Evolutionary conservation across 2,113 vertebrate species (phyloP).

Genomic region (Lipotes vexillifer): DNA sequence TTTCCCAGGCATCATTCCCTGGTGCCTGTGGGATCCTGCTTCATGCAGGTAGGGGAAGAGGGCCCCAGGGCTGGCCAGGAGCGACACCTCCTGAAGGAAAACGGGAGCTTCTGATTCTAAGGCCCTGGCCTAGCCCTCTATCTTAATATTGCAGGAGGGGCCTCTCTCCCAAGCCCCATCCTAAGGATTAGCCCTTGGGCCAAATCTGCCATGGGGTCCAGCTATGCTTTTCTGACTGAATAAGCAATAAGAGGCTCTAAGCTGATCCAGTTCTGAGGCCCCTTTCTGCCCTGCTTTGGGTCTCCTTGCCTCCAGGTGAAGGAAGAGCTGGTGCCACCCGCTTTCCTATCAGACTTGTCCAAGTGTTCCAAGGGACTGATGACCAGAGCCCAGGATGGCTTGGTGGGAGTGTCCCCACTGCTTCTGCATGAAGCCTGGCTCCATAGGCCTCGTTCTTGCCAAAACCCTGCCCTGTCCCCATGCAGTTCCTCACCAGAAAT

Average conservation of each 20-base stretch:
- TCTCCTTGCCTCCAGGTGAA: background rate
- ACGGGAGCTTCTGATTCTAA: background rate
- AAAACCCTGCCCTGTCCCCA: background rate
- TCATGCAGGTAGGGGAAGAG: background rate
- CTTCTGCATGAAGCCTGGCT: background rate
- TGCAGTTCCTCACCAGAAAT: background rate
- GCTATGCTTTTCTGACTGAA: slow-evolving; percentile 10
- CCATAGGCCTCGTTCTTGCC: background rate
- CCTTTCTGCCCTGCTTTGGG: background rate
- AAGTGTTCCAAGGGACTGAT: background rate
- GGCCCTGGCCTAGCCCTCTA: background rate
- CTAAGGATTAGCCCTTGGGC: background rate
- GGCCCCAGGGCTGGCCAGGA: background rate
- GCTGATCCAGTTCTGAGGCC: background rate
- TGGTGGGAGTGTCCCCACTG: background rate
- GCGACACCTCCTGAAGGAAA: accelerated
- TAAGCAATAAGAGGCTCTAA: slow-evolving; percentile 59
- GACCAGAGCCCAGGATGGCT: background rate
- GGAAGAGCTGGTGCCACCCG: background rate
- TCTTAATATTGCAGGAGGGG: background rate
- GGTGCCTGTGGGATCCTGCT: background rate
- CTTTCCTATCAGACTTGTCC: background rate
- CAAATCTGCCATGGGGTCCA: background rate
- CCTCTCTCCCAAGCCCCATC: background rate
- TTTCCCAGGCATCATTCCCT: background rate